Percentiles rank a stretch among this genome's conserved stretches.
phyloP scores from a whole-genome alignment of 2,888 invertebrate species.

The Drosophila eohydei region DNA sequence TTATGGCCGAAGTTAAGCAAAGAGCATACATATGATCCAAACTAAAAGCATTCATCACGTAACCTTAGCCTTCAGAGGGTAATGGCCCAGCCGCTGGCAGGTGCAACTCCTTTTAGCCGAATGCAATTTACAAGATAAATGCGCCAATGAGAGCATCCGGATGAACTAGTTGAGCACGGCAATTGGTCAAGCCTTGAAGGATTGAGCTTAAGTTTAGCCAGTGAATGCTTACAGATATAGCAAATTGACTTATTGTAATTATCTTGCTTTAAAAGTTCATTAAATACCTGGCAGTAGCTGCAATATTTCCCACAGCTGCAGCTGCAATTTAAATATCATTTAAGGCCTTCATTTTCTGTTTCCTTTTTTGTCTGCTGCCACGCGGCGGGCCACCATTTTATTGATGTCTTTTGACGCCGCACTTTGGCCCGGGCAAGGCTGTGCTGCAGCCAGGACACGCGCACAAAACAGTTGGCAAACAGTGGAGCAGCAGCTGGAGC shows the following conservation, averaged over 20 bases:
- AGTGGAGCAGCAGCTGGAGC: constrained; percentile 8
- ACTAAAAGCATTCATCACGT: constrained; percentile 60
- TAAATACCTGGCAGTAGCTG: background rate
- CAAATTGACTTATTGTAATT: constrained; percentile 6
- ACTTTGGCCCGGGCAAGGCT: constrained; percentile 36
- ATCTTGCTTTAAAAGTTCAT: background rate
- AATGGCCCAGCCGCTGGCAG: constrained; percentile 37
- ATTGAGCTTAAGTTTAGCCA: background rate
- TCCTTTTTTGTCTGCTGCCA: constrained; percentile 22
- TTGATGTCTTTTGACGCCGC: constrained; percentile 72
- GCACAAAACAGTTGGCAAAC: constrained; percentile 43
- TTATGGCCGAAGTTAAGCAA: constrained; percentile 68
- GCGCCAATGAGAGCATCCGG: constrained; percentile 29
- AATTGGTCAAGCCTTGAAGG: constrained; percentile 1
- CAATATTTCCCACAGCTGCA: background rate
- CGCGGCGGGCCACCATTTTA: constrained; percentile 58
- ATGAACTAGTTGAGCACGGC: background rate
- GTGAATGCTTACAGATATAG: background rate
- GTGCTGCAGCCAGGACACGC: constrained; percentile 34
- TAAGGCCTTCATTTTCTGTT: constrained; percentile 24
- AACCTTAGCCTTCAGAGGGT: constrained; percentile 21
- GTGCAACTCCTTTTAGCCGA: constrained; percentile 31
- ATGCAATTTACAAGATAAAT: constrained; percentile 46
- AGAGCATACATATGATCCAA: constrained; percentile 33
- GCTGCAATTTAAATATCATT: constrained; percentile 45